Percentiles rank a stretch among this genome's conserved stretches.
Evolutionary conservation across 2,888 invertebrate genomes (phyloP).

Genomic region (Drosophila siamana): DNA sequence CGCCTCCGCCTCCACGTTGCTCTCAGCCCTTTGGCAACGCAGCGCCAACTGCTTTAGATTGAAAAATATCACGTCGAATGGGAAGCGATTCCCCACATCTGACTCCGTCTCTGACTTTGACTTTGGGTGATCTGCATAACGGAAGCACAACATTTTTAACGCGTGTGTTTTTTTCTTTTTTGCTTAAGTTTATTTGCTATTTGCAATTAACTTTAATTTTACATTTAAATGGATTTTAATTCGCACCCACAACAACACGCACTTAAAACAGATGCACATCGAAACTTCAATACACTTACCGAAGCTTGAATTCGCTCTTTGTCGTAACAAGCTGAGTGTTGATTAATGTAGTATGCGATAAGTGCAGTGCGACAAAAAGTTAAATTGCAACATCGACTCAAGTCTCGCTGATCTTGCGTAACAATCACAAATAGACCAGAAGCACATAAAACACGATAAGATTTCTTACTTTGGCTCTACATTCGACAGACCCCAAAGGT

Average conservation of each 20-base stretch:
- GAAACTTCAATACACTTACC: conserved; percentile 1
- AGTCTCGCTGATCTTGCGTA: no score
- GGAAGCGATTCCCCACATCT: conserved; percentile 8
- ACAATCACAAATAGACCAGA: no score
- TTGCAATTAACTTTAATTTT: conserved; percentile 50
- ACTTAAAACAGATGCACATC: neutral
- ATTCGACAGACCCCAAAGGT: neutral
- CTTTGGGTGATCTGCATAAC: conserved; percentile 36
- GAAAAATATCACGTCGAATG: conserved; percentile 42
- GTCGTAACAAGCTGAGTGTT: no score
- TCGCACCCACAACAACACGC: conserved; percentile 17
- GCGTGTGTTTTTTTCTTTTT: conserved; percentile 34
- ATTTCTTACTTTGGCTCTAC: neutral
- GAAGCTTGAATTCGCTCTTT: no score
- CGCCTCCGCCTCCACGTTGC: neutral
- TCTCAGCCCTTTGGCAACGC: neutral
- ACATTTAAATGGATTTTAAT: conserved; percentile 45
- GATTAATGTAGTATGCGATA: no score
- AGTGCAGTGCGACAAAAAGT: no score
- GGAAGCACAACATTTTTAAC: conserved; percentile 34
- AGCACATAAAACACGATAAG: no score
- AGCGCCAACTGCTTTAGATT: neutral
- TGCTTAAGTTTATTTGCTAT: conserved; percentile 2
- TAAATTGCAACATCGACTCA: no score
- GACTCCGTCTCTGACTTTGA: conserved; percentile 10